Conservation (phyloP, 1,140 invertebrate genomes). For the Drosophila kepulauana region DNA sequence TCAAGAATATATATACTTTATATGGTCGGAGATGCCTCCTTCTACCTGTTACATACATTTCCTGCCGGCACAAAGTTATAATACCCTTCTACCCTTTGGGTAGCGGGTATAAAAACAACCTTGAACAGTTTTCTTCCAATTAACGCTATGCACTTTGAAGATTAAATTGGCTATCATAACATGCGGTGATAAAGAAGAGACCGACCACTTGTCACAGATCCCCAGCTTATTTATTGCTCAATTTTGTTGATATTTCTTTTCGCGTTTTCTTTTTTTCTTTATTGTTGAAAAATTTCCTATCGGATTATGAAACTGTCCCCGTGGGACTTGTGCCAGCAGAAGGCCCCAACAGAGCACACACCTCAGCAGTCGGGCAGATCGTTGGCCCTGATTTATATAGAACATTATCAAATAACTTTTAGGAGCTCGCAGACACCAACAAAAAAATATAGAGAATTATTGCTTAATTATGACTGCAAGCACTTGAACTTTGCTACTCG, state of each 20-base stretch:
- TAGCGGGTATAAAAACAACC: no score
- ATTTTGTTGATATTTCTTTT: slow-evolving; percentile 38
- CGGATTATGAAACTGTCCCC: slow-evolving; percentile 60
- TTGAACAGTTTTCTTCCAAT: neutral
- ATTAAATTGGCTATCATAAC: neutral
- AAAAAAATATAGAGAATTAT: slow-evolving; percentile 32
- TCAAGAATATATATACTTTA: no score
- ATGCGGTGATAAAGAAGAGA: neutral
- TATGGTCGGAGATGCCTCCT: no score
- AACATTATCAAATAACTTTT: slow-evolving; percentile 51
- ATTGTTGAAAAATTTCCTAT: slow-evolving; percentile 25
- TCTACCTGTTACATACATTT: no score
- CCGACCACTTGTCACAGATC: slow-evolving; percentile 8
- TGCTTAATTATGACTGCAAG: slow-evolving; percentile 44
- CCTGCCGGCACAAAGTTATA: no score
- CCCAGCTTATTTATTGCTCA: slow-evolving; percentile 39
- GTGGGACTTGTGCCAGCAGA: slow-evolving; percentile 46
- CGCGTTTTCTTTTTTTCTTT: slow-evolving; percentile 14
- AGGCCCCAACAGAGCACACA: neutral
- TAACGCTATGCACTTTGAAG: neutral
- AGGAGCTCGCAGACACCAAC: neutral
- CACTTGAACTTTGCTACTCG: slow-evolving; percentile 53
- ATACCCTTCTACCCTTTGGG: no score
- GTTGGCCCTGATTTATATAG: slow-evolving; percentile 52
- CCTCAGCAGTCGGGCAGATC: slow-evolving; percentile 2